Base-by-base conservation (phyloP, 2,113 vertebrate genomes). In the Paedocypris sp. region DNA sequence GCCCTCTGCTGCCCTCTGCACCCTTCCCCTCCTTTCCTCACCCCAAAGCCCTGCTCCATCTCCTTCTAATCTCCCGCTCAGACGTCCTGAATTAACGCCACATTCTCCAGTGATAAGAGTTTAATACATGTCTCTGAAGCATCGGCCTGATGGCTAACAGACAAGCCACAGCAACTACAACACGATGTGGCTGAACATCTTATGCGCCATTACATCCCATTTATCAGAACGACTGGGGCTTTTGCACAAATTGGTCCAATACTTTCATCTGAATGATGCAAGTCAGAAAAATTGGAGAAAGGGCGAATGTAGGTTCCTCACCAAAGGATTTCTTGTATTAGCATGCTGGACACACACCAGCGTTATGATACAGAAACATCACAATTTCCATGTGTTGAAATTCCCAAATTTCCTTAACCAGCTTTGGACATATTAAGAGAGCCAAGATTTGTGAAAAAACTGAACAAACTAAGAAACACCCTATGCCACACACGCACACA, bases 21-120 rank as follows among this genome's bases (percentile, higher is more conserved):
- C 23, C 23, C 19, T 10, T 20, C 47, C 39, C 39, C 38, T 50
- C 46, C 29, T 47, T 48, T 22, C 8, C 53, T 45, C 29, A 50
- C 51, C 58, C 63, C 42, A 62, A 52, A 62, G 58, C 39, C 32
- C 45, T 23, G 23, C 36, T 70, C 57, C 51, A 31, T 66, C 68
- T 52, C 56, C 26, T 16, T 32, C 46, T 66, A 70, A 70, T 70
- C 68, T 70, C 45, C 51, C 43, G 25, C 38, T 51, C 59, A 70
- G 68, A 66, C 25, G 22, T 38, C 29, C 42, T 48, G 63, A 70
- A 70, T 62, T 66, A 70, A 62, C 63, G 22, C 58, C 58, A 41
- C 68, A 70, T 70, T 70, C 58, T 58, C 36, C 2, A 4, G 23
- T 66, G 68, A 70, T 70, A 66, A 70, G 58, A 62, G 50, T 70